These are phyloP conservation scores for Diplazon laetatorius DNA, from an alignment of 2,888 invertebrate species.

Conservation along the genomic window DNA sequence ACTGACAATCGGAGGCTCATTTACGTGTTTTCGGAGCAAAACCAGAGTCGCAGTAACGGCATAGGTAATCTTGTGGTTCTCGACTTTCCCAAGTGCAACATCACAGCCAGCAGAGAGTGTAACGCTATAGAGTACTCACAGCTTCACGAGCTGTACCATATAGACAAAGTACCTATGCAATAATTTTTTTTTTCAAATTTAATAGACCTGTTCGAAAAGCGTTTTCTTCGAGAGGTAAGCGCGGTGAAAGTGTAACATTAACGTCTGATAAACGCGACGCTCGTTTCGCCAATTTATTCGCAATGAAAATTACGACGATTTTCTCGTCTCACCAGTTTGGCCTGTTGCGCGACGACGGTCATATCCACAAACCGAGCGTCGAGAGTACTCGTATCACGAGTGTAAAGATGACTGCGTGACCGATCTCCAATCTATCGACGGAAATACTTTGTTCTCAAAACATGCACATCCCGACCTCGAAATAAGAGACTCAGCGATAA, in stretches of 20 bases:
- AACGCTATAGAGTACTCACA: not conserved
- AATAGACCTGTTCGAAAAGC: too few relatives aligned
- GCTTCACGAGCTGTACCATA: not conserved
- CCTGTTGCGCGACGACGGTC: conserved; percentile 45
- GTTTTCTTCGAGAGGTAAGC: conserved; percentile 16
- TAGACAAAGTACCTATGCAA: not conserved
- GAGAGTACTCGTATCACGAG: conserved; percentile 43
- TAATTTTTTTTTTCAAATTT: too few relatives aligned
- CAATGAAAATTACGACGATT: conserved; percentile 73
- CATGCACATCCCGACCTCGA: not conserved
- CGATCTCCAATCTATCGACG: not conserved
- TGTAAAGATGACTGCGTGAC: conserved; percentile 23
- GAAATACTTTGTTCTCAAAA: conserved; percentile 9
- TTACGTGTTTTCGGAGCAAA: not conserved
- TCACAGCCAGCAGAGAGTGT: not conserved
- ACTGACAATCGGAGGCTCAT: not conserved
- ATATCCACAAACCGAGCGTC: too few relatives aligned
- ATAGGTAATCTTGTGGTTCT: conserved; percentile 1
- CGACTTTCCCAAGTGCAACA: conserved; percentile 2
- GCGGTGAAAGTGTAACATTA: conserved; percentile 47
- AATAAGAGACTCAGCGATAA: too few relatives aligned
- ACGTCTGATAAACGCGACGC: conserved; percentile 34
- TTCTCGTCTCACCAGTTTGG: conserved; percentile 67
- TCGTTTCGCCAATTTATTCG: conserved; percentile 71
- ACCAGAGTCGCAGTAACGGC: conserved; percentile 1